Evolutionary conservation across 2,797 vertebrate genomes (phyloP).

Genomic region (Xyrichtys novacula): DNA sequence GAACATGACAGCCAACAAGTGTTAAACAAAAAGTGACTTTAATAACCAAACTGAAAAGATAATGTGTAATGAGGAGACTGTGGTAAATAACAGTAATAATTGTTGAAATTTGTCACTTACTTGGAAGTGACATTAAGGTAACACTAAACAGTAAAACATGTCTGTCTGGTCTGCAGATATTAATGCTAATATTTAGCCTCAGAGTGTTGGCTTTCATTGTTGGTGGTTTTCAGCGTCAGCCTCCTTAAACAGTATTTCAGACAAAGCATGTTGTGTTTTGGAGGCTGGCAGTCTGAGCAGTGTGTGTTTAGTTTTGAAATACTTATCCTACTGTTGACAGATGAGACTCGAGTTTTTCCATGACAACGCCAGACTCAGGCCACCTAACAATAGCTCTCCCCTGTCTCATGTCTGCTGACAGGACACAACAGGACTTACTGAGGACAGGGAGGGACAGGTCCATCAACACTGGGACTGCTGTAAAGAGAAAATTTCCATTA

Average conservation of each 20-base stretch:
- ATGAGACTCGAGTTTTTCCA: conserved; percentile 68
- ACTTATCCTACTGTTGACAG: conserved; percentile 71
- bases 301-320: conserved; percentile 69
- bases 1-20: too few species aligned
- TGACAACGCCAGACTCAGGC: conserved; percentile 59
- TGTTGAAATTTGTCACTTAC: conserved; percentile 2
- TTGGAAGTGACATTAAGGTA: not conserved
- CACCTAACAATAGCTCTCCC: conserved; percentile 64
- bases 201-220: not conserved
- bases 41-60: conserved; percentile 32
- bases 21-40: too few species aligned
- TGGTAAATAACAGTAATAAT: not conserved
- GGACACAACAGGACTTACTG: conserved; percentile 56
- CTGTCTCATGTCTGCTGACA: conserved; percentile 48
- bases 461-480: conserved; percentile 43
- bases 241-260: conserved; percentile 16
- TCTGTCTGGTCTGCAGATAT: not conserved
- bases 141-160: not conserved
- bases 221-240: conserved; percentile 17
- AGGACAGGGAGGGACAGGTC: conserved; percentile 52
- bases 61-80: conserved; percentile 5
- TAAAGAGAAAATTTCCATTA: conserved; percentile 23
- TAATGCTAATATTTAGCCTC: not conserved
- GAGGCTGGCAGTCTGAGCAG: conserved; percentile 56
- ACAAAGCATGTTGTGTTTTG: conserved; percentile 34